Percentiles rank a stretch among this genome's conserved stretches.
Evolutionary conservation across 2,113 vertebrate genomes (phyloP).

Genomic region (Abramis brama): DNA sequence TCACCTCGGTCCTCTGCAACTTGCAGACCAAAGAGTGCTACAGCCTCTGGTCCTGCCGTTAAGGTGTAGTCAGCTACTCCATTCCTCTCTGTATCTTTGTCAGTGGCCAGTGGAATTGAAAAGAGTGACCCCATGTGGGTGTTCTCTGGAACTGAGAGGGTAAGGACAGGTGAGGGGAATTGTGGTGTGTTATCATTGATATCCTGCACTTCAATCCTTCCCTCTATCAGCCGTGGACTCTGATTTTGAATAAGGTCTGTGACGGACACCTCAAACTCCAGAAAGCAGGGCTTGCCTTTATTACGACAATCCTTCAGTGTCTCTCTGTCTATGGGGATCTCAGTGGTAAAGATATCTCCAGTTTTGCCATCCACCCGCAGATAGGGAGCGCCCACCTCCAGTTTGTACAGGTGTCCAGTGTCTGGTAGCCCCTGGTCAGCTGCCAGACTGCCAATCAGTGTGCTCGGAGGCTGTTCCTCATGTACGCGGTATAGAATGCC

Average conservation of each 20-base stretch:
- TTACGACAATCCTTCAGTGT: slow-evolving; percentile 88
- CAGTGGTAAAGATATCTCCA: slow-evolving; percentile 96
- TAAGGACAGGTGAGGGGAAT: slow-evolving; percentile 92
- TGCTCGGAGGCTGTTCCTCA: slow-evolving; percentile 96
- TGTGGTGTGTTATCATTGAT: slow-evolving; percentile 99
- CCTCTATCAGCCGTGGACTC: slow-evolving; percentile 91
- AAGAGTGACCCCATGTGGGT: slow-evolving; percentile 90
- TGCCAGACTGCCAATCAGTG: slow-evolving; percentile 93
- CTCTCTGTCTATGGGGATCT: slow-evolving; percentile 95
- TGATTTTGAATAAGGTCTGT: slow-evolving; percentile 88
- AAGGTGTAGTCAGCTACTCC: slow-evolving; percentile 93
- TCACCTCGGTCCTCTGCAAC: slow-evolving; percentile 95
- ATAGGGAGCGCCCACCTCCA: slow-evolving; percentile 93
- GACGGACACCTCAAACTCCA: slow-evolving; percentile 98
- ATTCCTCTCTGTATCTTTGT: slow-evolving; percentile 89
- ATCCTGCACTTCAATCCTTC: slow-evolving; percentile 93
- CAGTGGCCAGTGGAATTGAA: slow-evolving; percentile 90
- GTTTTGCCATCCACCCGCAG: slow-evolving; percentile 96
- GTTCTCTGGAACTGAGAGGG: slow-evolving; percentile 93
- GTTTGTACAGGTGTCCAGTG: slow-evolving; percentile 93
- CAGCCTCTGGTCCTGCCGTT: slow-evolving; percentile 85
- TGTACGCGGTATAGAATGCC: slow-evolving; percentile 87
- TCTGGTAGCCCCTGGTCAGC: slow-evolving; percentile 93
- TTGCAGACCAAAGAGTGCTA: slow-evolving; percentile 92
- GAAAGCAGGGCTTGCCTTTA: slow-evolving; percentile 86